Evolutionary conservation across 2,797 vertebrate genomes (phyloP).

Genomic region (Semotilus atromaculatus): DNA sequence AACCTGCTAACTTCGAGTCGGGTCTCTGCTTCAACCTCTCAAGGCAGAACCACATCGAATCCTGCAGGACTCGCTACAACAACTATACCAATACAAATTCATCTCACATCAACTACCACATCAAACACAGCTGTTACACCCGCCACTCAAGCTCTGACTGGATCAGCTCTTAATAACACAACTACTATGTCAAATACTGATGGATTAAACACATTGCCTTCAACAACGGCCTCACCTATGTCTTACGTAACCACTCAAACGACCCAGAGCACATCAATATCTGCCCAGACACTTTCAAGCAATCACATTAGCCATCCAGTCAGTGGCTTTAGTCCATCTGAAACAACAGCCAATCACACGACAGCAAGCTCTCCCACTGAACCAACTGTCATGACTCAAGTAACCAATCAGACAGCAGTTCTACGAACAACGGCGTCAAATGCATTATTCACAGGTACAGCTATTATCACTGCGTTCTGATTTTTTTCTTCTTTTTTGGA

Average conservation of each 20-base stretch:
- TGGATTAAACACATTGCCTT: neutral
- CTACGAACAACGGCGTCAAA: neutral
- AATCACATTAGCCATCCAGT: neutral
- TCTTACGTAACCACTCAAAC: neutral
- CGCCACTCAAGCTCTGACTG: neutral
- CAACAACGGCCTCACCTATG: neutral
- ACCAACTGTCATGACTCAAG: neutral
- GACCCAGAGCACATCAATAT: neutral
- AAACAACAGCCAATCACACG: slow-evolving; percentile 11
- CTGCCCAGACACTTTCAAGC: slow-evolving; percentile 18
- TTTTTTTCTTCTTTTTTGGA: slow-evolving; percentile 9
- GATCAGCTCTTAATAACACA: neutral
- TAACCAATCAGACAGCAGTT: slow-evolving; percentile 44
- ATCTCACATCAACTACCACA: neutral
- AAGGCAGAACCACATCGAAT: neutral
- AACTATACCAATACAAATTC: neutral
- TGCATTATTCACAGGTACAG: slow-evolving; percentile 31
- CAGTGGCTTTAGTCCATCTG: neutral
- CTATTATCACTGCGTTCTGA: slow-evolving; percentile 21
- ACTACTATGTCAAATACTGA: neutral
- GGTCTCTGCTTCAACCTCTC: neutral
- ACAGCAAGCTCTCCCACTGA: neutral
- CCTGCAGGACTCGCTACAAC: neutral
- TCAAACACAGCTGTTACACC: neutral
- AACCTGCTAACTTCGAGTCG: neutral